Conservation (phyloP, 2,113 vertebrate species). For the Myotis brandtii region DNA sequence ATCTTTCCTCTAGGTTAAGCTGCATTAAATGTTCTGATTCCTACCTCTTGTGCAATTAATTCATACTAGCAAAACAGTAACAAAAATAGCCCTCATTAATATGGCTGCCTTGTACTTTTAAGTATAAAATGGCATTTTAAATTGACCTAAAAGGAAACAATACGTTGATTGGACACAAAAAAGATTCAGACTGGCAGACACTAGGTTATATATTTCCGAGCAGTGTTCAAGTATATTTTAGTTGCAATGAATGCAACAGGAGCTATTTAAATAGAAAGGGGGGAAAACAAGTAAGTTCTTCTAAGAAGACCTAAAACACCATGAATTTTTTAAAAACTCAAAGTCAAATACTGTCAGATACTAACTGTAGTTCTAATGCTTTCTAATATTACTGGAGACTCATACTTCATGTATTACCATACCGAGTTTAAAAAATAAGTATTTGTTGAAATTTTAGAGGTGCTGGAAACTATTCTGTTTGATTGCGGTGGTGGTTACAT, state of each 20-base stretch:
- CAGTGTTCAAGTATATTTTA: conserved; percentile 12
- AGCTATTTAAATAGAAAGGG: neutral
- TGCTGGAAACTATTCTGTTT: neutral
- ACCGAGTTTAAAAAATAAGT: neutral
- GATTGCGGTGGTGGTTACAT: neutral
- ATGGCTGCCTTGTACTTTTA: conserved; percentile 15
- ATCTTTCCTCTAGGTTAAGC: conserved; percentile 3
- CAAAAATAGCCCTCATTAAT: conserved; percentile 14
- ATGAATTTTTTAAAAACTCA: neutral
- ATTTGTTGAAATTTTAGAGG: neutral
- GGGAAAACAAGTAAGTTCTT: neutral
- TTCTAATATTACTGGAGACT: neutral
- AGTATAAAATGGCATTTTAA: conserved; percentile 50
- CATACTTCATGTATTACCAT: neutral
- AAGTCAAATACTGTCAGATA: neutral
- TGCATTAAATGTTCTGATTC: conserved; percentile 1
- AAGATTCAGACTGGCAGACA: neutral
- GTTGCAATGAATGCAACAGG: neutral
- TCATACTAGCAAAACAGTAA: conserved; percentile 50
- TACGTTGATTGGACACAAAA: neutral
- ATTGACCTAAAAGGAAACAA: conserved; percentile 43
- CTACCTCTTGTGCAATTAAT: conserved; percentile 24
- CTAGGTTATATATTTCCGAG: neutral
- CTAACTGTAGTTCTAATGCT: neutral
- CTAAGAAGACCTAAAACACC: neutral